Percentiles rank a stretch among this genome's conserved stretches.
phyloP scores from a whole-genome alignment of 2,797 vertebrate genomes.

The Champsocephalus gunnari region DNA sequence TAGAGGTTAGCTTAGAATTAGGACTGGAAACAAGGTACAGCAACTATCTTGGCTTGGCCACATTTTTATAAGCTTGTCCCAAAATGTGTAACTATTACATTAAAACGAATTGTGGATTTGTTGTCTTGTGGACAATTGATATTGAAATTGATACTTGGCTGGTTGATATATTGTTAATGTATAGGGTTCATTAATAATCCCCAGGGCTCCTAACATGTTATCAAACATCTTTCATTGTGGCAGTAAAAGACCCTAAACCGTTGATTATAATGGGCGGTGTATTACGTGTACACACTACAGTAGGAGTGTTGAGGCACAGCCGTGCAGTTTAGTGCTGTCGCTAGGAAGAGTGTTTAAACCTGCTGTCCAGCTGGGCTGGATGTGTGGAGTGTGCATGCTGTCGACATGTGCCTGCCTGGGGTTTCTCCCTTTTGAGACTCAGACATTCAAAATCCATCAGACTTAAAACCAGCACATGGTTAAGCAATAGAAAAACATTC shows the following conservation, averaged over 20 bases:
- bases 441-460: neutral
- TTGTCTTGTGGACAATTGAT: neutral
- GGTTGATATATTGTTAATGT: neutral
- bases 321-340: neutral
- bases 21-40: neutral
- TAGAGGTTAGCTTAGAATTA: neutral
- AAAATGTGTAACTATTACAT: neutral
- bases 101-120: neutral
- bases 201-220: neutral
- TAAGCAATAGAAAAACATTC: neutral
- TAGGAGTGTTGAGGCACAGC: slow-evolving; percentile 7
- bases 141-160: neutral
- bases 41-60: neutral
- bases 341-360: neutral
- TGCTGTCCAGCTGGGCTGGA: neutral
- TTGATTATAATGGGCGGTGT: slow-evolving; percentile 4
- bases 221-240: neutral
- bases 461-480: neutral
- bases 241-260: neutral
- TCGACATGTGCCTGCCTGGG: neutral
- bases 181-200: neutral
- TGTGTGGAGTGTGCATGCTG: neutral
- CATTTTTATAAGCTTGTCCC: too few relatives aligned
- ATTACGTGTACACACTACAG: neutral
- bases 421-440: neutral